Percentiles rank a stretch among this genome's conserved stretches.
Evolutionary conservation across 2,888 invertebrate genomes (phyloP).

Genomic region (Dexiosoma caninum): DNA sequence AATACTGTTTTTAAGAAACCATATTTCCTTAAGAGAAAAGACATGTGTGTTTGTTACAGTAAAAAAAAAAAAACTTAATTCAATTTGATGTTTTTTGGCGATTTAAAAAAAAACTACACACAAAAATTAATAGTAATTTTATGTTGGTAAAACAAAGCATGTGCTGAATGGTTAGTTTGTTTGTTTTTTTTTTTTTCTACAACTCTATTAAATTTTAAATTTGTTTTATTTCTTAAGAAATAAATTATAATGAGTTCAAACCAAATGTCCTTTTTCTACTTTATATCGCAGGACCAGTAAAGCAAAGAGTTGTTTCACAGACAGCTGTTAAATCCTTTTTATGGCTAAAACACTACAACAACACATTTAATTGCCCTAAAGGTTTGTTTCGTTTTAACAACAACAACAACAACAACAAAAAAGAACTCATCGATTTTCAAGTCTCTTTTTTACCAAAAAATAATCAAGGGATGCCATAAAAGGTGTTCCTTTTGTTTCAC

Average conservation of each 20-base stretch:
- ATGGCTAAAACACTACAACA: slow-evolving; percentile 20
- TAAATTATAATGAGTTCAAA: slow-evolving; percentile 27
- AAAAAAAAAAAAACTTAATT: too few species aligned
- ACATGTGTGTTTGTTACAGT: slow-evolving; percentile 17
- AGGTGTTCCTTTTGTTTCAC: not conserved
- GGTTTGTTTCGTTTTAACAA: slow-evolving; percentile 21
- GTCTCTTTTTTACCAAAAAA: not conserved
- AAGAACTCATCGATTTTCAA: too few species aligned
- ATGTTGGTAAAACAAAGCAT: slow-evolving; percentile 13
- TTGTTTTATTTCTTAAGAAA: slow-evolving; percentile 21
- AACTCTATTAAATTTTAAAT: slow-evolving; percentile 18
- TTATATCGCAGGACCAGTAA: not conserved
- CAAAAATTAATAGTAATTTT: slow-evolving; percentile 17
- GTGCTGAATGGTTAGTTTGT: not conserved
- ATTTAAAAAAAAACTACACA: not conserved
- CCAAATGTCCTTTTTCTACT: slow-evolving; percentile 30
- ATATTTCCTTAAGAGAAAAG: not conserved
- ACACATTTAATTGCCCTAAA: slow-evolving; percentile 45
- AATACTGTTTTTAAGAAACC: slow-evolving; percentile 12
- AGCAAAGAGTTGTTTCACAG: slow-evolving; percentile 2
- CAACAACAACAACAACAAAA: too few species aligned
- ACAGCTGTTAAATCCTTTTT: slow-evolving; percentile 56
- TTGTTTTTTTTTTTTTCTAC: not conserved
- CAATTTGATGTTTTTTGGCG: slow-evolving; percentile 17
- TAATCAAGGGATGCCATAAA: not conserved